Conservation (phyloP, 2,797 vertebrate genomes). For the Leucoraja ocellata region DNA sequence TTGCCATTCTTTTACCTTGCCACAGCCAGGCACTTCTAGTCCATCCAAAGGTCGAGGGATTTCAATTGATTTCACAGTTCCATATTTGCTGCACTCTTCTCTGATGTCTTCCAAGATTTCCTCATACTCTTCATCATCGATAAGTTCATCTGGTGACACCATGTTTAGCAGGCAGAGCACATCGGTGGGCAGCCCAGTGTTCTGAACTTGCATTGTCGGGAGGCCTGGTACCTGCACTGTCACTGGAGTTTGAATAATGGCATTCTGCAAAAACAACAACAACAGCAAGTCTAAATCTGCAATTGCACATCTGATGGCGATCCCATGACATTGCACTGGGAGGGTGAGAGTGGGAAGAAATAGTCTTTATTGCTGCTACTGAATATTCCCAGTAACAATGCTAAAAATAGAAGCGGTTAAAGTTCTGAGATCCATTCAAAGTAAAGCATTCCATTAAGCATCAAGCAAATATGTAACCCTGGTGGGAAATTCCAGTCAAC, state of each 20-base stretch:
- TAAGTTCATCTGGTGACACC: constrained; percentile 67
- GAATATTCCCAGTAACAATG: neutral
- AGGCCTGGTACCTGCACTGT: constrained; percentile 64
- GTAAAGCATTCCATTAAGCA: neutral
- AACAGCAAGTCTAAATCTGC: no score
- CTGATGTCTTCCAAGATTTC: constrained; percentile 68
- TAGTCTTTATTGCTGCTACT: neutral
- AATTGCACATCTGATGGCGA: no score
- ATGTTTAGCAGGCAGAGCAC: constrained; percentile 69
- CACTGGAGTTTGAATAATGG: constrained; percentile 59
- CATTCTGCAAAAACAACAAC: constrained; percentile 47
- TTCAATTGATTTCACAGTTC: constrained; percentile 62
- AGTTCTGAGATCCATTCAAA: neutral
- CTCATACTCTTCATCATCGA: constrained; percentile 67
- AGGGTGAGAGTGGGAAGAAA: no score
- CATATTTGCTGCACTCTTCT: constrained; percentile 69
- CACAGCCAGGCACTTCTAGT: constrained; percentile 65
- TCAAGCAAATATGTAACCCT: neutral
- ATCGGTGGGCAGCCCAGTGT: constrained; percentile 57
- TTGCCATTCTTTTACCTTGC: constrained; percentile 54
- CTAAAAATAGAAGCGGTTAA: no score
- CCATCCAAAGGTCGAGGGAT: constrained; percentile 63
- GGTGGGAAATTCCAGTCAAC: no score
- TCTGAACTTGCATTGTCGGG: constrained; percentile 55
- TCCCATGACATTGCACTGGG: neutral